Conservation (phyloP, 1,140 invertebrate species). For the Calosoma granatense region DNA sequence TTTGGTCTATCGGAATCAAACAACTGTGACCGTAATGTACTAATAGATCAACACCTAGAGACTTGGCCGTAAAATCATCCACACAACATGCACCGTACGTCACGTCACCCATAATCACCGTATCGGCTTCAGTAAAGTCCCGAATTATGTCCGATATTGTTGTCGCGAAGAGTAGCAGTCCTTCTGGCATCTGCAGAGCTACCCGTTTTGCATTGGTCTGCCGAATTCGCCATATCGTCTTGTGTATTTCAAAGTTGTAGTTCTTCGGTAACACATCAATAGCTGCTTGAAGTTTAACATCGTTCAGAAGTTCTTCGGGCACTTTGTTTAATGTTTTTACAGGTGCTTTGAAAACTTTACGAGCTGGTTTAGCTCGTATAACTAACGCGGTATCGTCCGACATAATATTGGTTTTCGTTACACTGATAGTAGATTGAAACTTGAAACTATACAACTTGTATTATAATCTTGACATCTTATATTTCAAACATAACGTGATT, state of each 20-base stretch:
- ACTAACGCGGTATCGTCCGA: slow-evolving; percentile 43
- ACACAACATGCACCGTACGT: slow-evolving; percentile 99
- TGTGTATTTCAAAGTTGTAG: slow-evolving; percentile 98
- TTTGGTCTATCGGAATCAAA: slow-evolving; percentile 90
- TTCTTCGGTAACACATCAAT: slow-evolving; percentile 74
- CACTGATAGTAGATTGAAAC: too few species aligned
- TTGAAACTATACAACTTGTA: too few species aligned
- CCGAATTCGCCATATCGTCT: slow-evolving; percentile 93
- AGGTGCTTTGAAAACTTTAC: slow-evolving; percentile 66
- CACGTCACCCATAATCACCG: slow-evolving; percentile 94
- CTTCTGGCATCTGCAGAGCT: slow-evolving; percentile 96
- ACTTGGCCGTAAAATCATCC: slow-evolving; percentile 92
- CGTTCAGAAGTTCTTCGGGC: slow-evolving; percentile 72
- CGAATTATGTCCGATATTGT: slow-evolving; percentile 91
- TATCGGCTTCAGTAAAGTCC: slow-evolving; percentile 83
- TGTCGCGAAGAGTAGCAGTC: slow-evolving; percentile 81
- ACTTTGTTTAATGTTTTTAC: slow-evolving; percentile 64
- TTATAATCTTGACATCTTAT: too few species aligned
- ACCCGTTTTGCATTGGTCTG: slow-evolving; percentile 75
- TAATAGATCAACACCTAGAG: slow-evolving; percentile 83
- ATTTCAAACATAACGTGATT: too few species aligned
- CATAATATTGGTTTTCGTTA: slow-evolving; percentile 17
- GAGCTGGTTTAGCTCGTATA: slow-evolving; percentile 60
- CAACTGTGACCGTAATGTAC: slow-evolving; percentile 99
- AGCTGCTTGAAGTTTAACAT: slow-evolving; percentile 63